Base-by-base conservation (phyloP, 2,888 invertebrate genomes). In the Cataglyphis altisquamis region DNA sequence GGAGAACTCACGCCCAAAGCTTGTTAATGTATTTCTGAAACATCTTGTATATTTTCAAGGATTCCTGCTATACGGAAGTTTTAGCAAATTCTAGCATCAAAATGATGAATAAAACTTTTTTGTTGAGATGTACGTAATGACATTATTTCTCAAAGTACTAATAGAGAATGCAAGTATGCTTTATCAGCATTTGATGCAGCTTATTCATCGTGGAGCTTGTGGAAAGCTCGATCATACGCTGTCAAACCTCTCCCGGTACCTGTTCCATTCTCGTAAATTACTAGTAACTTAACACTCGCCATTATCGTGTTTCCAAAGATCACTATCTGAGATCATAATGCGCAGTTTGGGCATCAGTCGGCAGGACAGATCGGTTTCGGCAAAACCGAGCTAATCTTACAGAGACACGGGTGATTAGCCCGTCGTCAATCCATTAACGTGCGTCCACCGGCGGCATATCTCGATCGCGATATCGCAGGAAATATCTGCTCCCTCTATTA, bases 391-490 rank as follows among this genome's bases (percentile, higher is more conserved):
- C 70, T 80, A 80, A 80, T 80, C 78, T 60, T 45, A 70, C 45
- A 45, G 60, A 78, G 78, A 70, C 78, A 60, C 45, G 70, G 60
- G 60, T 60, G 78, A 80, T 80, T 80, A 80, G 70, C 41, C 12
- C 60, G 45, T 70, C 70, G 45, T 80, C 72, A 60, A 48, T 80
- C 60, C 60, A 60, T 70, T 80, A 80, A 80, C 78, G 72, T 45
- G 78, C 78, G 52, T 52, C 25, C 78, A 70, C 41, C 45, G 32
- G 70, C 29, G 45, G 78, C 41, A 32, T 80, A 80, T 60, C 45
- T 80, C 78, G 78, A 80, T 80, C 70, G 78, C 60, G 45, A 60
- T 60, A 80, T 80, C 70, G 72, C 60, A 60, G 70, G 78, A 70
- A 80, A 80, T 80, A 80, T 80, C 70, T 32, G 60, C 18, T 60